Evolutionary conservation across 1,140 invertebrate species (phyloP), one percentile per base, ranked within the genome.

Genomic region (Acromyrmex heyeri): DNA sequence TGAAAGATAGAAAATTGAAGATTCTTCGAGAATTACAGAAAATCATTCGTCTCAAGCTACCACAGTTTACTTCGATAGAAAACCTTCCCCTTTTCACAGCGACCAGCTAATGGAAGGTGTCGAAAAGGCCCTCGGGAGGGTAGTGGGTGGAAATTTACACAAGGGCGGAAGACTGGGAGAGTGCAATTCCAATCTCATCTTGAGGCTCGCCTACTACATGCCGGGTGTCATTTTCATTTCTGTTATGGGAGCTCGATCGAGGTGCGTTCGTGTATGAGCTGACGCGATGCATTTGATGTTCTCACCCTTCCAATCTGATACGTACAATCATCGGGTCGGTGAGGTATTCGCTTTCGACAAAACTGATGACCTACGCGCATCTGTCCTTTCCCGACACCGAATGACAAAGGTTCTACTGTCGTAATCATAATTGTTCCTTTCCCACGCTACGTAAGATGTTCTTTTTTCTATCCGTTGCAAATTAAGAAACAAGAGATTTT

Each of bases 31-130:
- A 59, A 59, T 83, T 38, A 12, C 38, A 5, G 38, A 62, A 82
- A 83, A 83, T 83, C 18, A 73, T 70, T 57, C n/a, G 38, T 30
- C 10, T 48, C n/a, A 62, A 75, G 55, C 55, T 75, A 67, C 48
- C 59, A 81, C 62, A 85, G 88, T 90, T 90, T 82, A 76, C 88
- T 86, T 78, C 55, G 24, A 81, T 76, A 85, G 55, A 81, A 91
- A 90, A 91, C 87, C 87, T 88, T 81, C 72, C 86, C 85, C 62
- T 88, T 65, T 85, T 87, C 86, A 83, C 83, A 86, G 70, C 88
- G 88, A 79, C 82, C 87, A 79, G 86, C 88, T 92, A 92, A 92
- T 92, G 92, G 91, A 92, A 91, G 91, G 91, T 92, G 91, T 90
- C 91, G 88, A 91, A 88, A 89, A 89, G 89, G 87, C 79, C 18